These are phyloP conservation scores for Apolygus lucorum DNA, from an alignment of 1,140 invertebrate species.

Conservation along the genomic window DNA sequence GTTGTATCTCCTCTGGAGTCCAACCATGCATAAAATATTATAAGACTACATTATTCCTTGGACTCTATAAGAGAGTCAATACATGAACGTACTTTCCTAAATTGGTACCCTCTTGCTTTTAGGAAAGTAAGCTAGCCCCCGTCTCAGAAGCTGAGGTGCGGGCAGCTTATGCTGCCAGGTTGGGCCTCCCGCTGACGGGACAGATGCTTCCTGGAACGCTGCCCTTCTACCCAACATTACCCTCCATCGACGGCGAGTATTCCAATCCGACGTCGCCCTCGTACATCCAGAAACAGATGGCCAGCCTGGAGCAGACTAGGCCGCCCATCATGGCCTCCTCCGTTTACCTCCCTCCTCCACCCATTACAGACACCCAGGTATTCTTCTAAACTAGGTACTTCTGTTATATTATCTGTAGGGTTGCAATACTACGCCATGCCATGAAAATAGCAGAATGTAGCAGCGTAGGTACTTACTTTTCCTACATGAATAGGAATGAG, in stretches of 20 bases:
- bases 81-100: no score
- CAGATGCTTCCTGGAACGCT: constrained; percentile 62
- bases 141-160: constrained; percentile 71
- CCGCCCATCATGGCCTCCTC: constrained; percentile 26
- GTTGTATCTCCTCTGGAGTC: no score
- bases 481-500: no score
- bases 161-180: constrained; percentile 58
- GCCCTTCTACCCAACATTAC: constrained; percentile 64
- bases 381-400: no score
- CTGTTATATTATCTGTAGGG: no score
- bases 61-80: no score
- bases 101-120: no score
- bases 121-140: constrained; percentile 40
- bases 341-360: constrained; percentile 31
- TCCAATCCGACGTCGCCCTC: constrained; percentile 41
- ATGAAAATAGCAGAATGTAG: no score
- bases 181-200: constrained; percentile 62
- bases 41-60: no score
- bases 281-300: constrained; percentile 54
- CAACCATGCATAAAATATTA: no score
- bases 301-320: constrained; percentile 46
- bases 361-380: constrained; percentile 54
- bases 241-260: constrained; percentile 49
- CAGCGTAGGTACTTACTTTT: neutral
- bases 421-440: no score